A percentile compares a stretch with the other conserved stretches of the same genome.
phyloP scores from a whole-genome alignment of 37 sponge, comb jelly and placozoan genomes.

The Aplysina aerophoba region DNA sequence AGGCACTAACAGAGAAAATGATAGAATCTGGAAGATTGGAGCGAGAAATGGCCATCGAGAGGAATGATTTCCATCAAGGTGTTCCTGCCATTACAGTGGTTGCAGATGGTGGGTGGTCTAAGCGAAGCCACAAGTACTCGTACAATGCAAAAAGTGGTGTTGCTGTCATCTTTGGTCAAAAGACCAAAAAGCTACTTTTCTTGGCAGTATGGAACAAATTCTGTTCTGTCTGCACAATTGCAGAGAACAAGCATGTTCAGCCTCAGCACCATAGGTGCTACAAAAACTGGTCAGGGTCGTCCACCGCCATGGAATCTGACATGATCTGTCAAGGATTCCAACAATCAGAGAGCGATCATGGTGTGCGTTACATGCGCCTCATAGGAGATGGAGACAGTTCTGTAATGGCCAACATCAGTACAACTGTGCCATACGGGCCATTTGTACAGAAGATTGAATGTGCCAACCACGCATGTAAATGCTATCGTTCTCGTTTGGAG shows the following conservation, averaged over 20 bases:
- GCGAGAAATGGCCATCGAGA: conserved; percentile 3
- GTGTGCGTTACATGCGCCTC: no score
- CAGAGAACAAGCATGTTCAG: not conserved
- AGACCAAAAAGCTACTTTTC: no score
- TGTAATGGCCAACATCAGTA: no score
- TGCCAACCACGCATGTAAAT: not conserved
- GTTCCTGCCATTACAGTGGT: conserved; percentile 12
- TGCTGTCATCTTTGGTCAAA: not conserved
- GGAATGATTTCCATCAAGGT: not conserved
- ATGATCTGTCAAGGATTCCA: no score
- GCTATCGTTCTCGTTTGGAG: not conserved
- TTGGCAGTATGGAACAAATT: no score
- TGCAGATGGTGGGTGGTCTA: conserved; percentile 29
- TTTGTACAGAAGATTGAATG: conserved; percentile 7
- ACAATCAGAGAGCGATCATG: no score
- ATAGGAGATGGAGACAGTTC: no score
- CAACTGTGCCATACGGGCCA: not conserved
- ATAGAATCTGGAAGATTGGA: not conserved
- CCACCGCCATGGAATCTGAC: conserved; percentile 47
- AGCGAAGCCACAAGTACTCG: conserved; percentile 18
- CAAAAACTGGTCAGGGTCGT: conserved; percentile 11
- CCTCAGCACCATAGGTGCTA: no score
- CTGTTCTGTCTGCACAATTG: not conserved
- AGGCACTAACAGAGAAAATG: not conserved
- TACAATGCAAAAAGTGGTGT: conserved; percentile 18